Evolutionary conservation across 2,888 invertebrate species (phyloP).

Genomic region (Scaptomyza caliginosa): DNA sequence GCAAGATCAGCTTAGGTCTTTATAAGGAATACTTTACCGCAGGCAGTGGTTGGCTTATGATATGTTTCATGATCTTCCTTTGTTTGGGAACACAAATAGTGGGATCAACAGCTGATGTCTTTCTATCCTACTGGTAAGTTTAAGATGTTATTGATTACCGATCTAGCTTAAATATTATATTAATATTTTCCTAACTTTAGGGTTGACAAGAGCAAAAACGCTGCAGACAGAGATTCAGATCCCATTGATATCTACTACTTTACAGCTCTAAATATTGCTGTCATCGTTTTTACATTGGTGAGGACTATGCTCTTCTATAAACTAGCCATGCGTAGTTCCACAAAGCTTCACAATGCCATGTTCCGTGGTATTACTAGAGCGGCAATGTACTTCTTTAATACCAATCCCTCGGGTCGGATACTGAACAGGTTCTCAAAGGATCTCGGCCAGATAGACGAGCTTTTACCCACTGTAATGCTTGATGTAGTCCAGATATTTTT

Average conservation of each 20-base stretch:
- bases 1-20: conserved; percentile 86
- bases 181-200: conserved; percentile 9
- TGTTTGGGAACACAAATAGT: conserved; percentile 88
- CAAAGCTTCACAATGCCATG: conserved; percentile 92
- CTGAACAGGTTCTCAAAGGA: conserved; percentile 96
- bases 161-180: not conserved
- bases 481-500: conserved; percentile 89
- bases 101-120: conserved; percentile 90
- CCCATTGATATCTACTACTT: conserved; percentile 84
- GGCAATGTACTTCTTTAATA: conserved; percentile 94
- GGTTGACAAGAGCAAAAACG: conserved; percentile 70
- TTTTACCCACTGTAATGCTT: conserved; percentile 82
- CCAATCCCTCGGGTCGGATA: conserved; percentile 92
- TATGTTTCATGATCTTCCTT: conserved; percentile 86
- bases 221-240: conserved; percentile 42
- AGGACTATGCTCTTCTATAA: conserved; percentile 85
- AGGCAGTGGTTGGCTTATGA: conserved; percentile 87
- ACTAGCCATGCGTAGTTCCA: conserved; percentile 90
- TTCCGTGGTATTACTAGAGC: conserved; percentile 91
- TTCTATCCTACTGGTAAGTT: conserved; percentile 89
- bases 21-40: conserved; percentile 89
- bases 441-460: conserved; percentile 87
- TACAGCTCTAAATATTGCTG: conserved; percentile 83
- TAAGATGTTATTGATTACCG: not conserved
- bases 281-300: conserved; percentile 81